These are phyloP conservation scores for Tetraneura akinire DNA, from an alignment of 1,140 invertebrate species.

Conservation along the genomic window DNA sequence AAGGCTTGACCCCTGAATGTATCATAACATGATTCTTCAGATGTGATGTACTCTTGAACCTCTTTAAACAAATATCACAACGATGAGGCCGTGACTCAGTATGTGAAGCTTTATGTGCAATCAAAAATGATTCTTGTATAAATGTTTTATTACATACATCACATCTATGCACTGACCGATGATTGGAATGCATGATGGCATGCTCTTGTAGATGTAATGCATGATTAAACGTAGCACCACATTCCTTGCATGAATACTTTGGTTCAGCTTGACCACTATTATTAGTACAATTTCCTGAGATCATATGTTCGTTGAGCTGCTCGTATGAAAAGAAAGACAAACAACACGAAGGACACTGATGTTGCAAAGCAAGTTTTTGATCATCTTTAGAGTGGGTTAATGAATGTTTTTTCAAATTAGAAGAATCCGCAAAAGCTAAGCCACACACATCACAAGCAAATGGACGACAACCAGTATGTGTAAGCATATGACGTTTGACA, in stretches of 20 bases:
- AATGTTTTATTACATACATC: slow-evolving; percentile 59
- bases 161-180: slow-evolving; percentile 61
- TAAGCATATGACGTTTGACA: slow-evolving; percentile 63
- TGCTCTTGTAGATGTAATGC: slow-evolving; percentile 55
- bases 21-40: slow-evolving; percentile 56
- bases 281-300: slow-evolving; percentile 22
- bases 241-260: slow-evolving; percentile 56
- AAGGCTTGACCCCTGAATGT: slow-evolving; percentile 59
- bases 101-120: slow-evolving; percentile 74
- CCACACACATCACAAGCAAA: slow-evolving; percentile 55
- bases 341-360: slow-evolving; percentile 42
- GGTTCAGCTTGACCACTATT: slow-evolving; percentile 12
- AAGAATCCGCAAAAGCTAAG: slow-evolving; percentile 54
- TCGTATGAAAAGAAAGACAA: slow-evolving; percentile 44
- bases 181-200: slow-evolving; percentile 58
- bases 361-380: slow-evolving; percentile 36
- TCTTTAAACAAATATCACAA: slow-evolving; percentile 62
- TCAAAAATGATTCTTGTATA: slow-evolving; percentile 60
- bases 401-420: slow-evolving; percentile 55
- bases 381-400: slow-evolving; percentile 54
- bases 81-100: slow-evolving; percentile 68
- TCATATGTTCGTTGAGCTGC: slow-evolving; percentile 52
- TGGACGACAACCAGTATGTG: slow-evolving; percentile 55
- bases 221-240: slow-evolving; percentile 56
- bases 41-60: slow-evolving; percentile 55